Evolutionary conservation across 2,113 vertebrate species (phyloP).

Genomic region (Colius striatus): DNA sequence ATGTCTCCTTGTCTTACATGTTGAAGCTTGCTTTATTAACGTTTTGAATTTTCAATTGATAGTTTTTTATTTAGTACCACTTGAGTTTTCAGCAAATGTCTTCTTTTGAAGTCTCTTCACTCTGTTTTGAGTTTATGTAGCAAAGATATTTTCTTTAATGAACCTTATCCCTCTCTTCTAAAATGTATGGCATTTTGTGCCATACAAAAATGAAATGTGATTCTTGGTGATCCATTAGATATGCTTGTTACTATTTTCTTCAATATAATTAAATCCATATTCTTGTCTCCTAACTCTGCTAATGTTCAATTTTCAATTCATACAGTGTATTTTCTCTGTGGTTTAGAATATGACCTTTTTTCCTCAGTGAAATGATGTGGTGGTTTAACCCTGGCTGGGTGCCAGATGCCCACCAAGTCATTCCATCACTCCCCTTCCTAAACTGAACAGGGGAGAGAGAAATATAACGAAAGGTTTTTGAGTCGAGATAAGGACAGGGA

Average conservation of each 20-base stretch:
- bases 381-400: too few species aligned
- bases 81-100: background rate
- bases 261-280: background rate
- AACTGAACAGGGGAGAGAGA: too few species aligned
- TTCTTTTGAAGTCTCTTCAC: background rate
- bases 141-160: background rate
- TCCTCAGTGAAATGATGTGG: background rate
- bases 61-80: background rate
- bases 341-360: background rate
- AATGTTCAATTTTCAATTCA: background rate
- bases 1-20: background rate
- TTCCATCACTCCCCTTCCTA: too few species aligned
- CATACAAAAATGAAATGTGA: background rate
- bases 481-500: too few species aligned
- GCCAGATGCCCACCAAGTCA: too few species aligned
- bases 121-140: background rate
- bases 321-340: background rate
- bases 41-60: background rate
- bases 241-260: background rate
- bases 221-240: background rate
- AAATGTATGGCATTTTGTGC: background rate
- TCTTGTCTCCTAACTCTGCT: background rate
- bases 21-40: background rate
- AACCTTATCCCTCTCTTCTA: background rate
- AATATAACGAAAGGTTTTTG: too few species aligned